These are phyloP conservation scores for Temnothorax rugatulus DNA, from an alignment of 2,888 invertebrate species.

Conservation along the genomic window DNA sequence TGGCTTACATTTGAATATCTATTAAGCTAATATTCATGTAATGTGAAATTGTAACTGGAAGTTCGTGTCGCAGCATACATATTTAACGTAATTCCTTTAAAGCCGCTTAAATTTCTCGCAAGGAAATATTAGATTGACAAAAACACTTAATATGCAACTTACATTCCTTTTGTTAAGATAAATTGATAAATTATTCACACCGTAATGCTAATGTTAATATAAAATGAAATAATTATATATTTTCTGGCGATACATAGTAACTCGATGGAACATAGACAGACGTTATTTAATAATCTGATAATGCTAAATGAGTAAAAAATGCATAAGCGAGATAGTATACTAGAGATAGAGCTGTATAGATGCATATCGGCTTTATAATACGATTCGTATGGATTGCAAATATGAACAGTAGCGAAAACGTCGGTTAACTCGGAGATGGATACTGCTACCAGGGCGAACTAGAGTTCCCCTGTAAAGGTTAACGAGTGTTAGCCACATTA, in stretches of 20 bases:
- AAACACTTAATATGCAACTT: neutral
- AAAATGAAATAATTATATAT: neutral
- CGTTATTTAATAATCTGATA: neutral
- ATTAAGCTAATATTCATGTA: conserved; percentile 48
- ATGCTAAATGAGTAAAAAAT: neutral
- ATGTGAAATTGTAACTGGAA: conserved; percentile 27
- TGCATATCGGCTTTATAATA: conserved; percentile 22
- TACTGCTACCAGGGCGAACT: conserved; percentile 73
- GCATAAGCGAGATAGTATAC: neutral
- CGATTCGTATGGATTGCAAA: conserved; percentile 40
- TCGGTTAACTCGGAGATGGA: conserved; percentile 59
- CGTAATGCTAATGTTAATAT: neutral
- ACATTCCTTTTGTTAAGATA: neutral
- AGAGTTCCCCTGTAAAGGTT: conserved; percentile 75
- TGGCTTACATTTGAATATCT: conserved; percentile 45
- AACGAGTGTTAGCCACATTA: conserved; percentile 83
- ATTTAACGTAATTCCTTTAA: conserved; percentile 7
- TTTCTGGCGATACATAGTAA: neutral
- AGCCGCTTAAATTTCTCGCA: neutral
- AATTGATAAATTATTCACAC: neutral
- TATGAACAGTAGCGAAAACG: conserved; percentile 41
- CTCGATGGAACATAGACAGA: neutral
- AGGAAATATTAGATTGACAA: neutral
- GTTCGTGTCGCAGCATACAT: conserved; percentile 18
- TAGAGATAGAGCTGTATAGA: neutral